Evolutionary conservation across 1,140 invertebrate genomes (phyloP).

Genomic region (Brachionus koreanus): DNA sequence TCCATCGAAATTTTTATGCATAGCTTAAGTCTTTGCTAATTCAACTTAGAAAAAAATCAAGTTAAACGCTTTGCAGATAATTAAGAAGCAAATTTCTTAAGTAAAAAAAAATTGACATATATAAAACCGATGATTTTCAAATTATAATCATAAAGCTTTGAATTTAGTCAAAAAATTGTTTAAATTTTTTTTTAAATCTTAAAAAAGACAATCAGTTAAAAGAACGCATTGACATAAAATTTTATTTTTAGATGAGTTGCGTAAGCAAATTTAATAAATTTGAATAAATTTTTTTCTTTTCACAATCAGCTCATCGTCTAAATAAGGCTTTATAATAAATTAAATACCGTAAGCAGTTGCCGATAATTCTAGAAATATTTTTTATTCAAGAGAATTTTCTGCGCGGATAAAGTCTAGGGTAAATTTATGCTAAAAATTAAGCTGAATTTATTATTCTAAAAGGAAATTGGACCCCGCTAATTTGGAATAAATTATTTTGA

Average conservation of each 20-base stretch:
- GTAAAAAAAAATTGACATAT: neutral
- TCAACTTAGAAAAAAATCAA: neutral
- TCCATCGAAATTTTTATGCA: neutral
- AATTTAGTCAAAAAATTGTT: neutral
- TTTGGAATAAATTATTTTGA: constrained; percentile 23
- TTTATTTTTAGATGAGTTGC: neutral
- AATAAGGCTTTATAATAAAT: neutral
- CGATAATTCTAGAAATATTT: neutral
- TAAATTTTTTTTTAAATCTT: neutral
- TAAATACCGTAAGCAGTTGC: neutral
- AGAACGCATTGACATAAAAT: neutral
- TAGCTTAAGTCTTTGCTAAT: neutral
- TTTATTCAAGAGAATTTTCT: neutral
- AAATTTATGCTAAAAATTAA: neutral
- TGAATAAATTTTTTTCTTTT: neutral
- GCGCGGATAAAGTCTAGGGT: neutral
- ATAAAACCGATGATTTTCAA: neutral
- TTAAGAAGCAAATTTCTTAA: neutral
- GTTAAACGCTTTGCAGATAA: neutral
- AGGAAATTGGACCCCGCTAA: neutral
- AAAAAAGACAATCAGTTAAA: neutral
- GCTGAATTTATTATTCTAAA: neutral
- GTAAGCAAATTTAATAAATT: neutral
- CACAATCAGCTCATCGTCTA: neutral
- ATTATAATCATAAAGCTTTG: neutral